Evolutionary conservation across 1,140 invertebrate species (phyloP).

Genomic region (Calliopsis andreniformis): DNA sequence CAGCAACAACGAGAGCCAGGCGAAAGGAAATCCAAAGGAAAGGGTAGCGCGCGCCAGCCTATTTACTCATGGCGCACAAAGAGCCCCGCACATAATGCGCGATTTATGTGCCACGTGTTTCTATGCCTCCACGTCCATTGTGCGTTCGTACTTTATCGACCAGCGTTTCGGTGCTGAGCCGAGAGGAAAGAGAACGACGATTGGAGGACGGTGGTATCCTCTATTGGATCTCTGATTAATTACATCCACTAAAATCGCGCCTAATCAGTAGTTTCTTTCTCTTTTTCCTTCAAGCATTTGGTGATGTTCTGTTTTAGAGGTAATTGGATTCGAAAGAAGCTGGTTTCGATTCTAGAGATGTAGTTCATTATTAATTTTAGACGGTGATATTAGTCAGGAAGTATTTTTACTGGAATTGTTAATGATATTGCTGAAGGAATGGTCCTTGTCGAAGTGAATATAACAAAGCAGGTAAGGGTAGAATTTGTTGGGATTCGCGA

Average conservation of each 20-base stretch:
- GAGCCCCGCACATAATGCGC: conserved; percentile 53
- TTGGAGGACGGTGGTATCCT: background rate
- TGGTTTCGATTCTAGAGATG: no score
- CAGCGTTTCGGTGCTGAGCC: conserved; percentile 9
- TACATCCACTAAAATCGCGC: background rate
- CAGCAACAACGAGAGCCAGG: conserved; percentile 26
- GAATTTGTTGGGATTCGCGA: no score
- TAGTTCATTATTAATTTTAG: no score
- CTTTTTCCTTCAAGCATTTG: no score
- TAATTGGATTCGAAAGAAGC: no score
- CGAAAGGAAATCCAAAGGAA: conserved; percentile 62
- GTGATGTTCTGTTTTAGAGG: no score
- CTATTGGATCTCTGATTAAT: background rate
- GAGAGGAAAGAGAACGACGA: background rate
- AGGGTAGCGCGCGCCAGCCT: conserved; percentile 49
- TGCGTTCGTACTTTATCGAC: conserved; percentile 46
- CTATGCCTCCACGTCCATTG: conserved; percentile 48
- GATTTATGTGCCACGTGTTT: conserved; percentile 62
- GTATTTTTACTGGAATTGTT: no score
- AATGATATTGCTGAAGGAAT: no score
- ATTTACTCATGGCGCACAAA: conserved; percentile 55
- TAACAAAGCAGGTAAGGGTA: no score
- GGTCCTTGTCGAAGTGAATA: no score
- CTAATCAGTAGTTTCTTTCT: background rate
- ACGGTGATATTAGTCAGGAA: no score